Conservation (phyloP, 53 echinoderm and acorn worm genomes). For the Paelopatides confundens region DNA sequence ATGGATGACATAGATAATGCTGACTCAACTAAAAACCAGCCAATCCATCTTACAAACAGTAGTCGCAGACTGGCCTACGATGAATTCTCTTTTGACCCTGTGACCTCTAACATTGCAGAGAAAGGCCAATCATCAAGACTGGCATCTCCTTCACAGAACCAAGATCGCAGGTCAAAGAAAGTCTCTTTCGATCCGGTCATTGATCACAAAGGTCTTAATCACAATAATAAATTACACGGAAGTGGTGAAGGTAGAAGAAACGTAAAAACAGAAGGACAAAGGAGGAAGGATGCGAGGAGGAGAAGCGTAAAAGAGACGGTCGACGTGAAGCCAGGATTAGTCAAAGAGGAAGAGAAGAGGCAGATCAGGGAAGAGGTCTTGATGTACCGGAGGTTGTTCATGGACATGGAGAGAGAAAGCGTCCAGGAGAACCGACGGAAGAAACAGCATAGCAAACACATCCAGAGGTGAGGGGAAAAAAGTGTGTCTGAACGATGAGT, state of each 20-base stretch:
- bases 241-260: background rate
- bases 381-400: conserved; percentile 86
- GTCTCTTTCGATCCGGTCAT: background rate
- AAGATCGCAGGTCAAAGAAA: background rate
- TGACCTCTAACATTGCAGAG: background rate
- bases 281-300: background rate
- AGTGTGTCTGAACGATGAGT: too few relatives aligned
- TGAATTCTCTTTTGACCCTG: background rate
- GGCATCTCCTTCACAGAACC: background rate
- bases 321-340: conserved; percentile 64
- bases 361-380: conserved; percentile 78
- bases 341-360: conserved; percentile 56
- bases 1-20: too few relatives aligned
- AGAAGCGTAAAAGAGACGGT: conserved; percentile 1
- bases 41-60: too few relatives aligned
- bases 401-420: conserved; percentile 92
- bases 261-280: background rate
- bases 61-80: too few relatives aligned
- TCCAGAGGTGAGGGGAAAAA: conserved; percentile 68
- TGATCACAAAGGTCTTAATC: background rate
- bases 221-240: background rate
- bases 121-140: background rate
- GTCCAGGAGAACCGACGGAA: conserved; percentile 83
- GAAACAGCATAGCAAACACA: conserved; percentile 84
- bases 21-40: too few relatives aligned